Base-by-base conservation (phyloP, 1,140 invertebrate genomes). In the Drosophila kikkawai region DNA sequence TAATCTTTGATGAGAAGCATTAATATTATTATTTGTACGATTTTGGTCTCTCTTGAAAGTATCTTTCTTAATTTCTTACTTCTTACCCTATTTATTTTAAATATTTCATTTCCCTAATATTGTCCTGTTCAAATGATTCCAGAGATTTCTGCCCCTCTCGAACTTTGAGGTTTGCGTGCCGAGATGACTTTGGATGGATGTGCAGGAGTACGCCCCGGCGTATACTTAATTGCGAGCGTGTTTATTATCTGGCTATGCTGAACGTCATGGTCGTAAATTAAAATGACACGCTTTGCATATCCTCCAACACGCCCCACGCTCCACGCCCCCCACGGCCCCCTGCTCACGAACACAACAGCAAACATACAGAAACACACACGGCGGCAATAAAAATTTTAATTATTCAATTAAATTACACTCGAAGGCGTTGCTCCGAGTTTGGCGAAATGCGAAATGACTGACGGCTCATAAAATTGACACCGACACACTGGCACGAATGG, bases 351-450 rank as follows among this genome's bases (percentile, higher is more conserved):
- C 63, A 19, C 41, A 37, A 11, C 51, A 17, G 37, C 47, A 29
- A 48, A 37, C 34, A 13, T 41, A 44, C 36, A 53, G 42, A 53
- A n/a, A 50, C 64, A 50, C 66, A 81, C 51, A 68, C 69, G 67
- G 69, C 34, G 61, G 79, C 85, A 90, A 88, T 90, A 88, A 90
- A 90, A 88, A 90, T 83, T 88, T 88, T 88, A 88, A 88, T 88
- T 88, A 88, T 88, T 88, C 85, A 88, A 88, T 88, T 88, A 90
- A 88, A 88, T 90, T 88, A 87, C 84, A 87, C 84, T 90, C 77
- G 77, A 69, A 87, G 83, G 83, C 83, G 84, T 87, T 80, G 77
- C 77, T 78, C 44, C 22, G 75, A 71, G 56, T 63, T 70, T 67
- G 64, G 83, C 83, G 55, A 80, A 70, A 75, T 69, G 80, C 73